Evolutionary conservation across 2,113 vertebrate genomes (phyloP), one percentile per base, ranked within the genome.

Genomic region (Tragelaphus buxtoni): DNA sequence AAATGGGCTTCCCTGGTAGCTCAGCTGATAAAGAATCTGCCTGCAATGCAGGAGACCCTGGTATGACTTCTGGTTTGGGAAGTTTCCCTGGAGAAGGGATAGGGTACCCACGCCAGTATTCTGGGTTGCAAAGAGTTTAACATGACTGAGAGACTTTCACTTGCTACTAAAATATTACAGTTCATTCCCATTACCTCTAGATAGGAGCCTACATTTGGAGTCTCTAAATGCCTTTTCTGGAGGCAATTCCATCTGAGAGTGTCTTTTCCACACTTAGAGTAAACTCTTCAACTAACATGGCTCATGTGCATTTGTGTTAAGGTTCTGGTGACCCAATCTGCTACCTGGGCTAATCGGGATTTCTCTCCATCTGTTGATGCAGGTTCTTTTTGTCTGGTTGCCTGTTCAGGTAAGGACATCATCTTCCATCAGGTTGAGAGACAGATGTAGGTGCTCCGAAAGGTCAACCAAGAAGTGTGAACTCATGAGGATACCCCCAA

Each of bases 141-240:
- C 42, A 42, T 42, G 42, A 42, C 42, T 42, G 42, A 42, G 42
- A 42, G 42, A 42, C 42, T 72, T 39, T 72, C 65, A 72, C n/a
- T 82, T 94, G 32, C 80, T 92, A 79, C 56, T 79, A 94, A 95
- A 95, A 92, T 85, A 82, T 72, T 35, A 45, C 7, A 42, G 81
- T 77, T 56, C 42, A 90, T 12, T 79, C 45, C 58, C 51, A 91
- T 42, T 3, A 96, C 17, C 7, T 83, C 45, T 69, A 83, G 28
- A 63, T 42, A 42, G 11, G 17, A 89, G 6, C 8, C 22, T 89
- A 35, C 1, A 60, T 47, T 91, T 86, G 53, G n/a, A 55, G 22
- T 1, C 77, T 72, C 26, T 95, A 35, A 2, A 82, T 72, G 61
- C 55, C 22, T 2, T 45, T 86, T 92, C 28, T 79, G 24, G 13